Evolutionary conservation across 1,140 invertebrate species (phyloP).

Genomic region (Achatina immaculata): DNA sequence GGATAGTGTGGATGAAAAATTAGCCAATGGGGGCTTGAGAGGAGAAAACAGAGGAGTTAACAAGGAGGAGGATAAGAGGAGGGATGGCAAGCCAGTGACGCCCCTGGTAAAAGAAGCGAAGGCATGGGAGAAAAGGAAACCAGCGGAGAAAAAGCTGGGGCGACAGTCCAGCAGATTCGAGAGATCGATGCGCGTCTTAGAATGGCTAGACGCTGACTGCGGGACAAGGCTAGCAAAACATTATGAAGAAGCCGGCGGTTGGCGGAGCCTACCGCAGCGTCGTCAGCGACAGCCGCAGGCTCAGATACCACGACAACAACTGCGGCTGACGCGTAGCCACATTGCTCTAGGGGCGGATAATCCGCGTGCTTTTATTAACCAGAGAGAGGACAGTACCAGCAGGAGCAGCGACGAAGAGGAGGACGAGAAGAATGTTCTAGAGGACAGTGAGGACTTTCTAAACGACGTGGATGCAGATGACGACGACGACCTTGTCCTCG

Average conservation of each 20-base stretch:
- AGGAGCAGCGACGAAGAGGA: background rate
- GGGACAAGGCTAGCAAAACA: constrained; percentile 23
- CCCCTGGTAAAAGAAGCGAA: background rate
- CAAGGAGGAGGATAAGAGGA: background rate
- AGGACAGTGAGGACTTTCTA: constrained; percentile 19
- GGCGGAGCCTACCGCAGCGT: background rate
- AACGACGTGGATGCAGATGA: background rate
- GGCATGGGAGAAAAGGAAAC: background rate
- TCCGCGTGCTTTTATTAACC: background rate
- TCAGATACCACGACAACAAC: background rate
- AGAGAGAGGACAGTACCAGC: constrained; percentile 8
- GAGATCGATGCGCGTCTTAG: constrained; percentile 29
- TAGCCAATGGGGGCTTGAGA: background rate
- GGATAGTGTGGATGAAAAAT: background rate
- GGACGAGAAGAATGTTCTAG: constrained; percentile 12
- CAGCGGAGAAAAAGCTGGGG: background rate
- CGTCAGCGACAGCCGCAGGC: background rate
- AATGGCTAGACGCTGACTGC: constrained; percentile 36
- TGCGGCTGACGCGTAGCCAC: constrained; percentile 19
- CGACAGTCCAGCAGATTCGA: constrained; percentile 21
- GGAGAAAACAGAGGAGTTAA: background rate
- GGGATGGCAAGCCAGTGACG: background rate
- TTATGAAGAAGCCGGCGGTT: constrained; percentile 31
- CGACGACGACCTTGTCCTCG: constrained; percentile 25
- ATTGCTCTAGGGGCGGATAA: background rate